These are phyloP conservation scores for Anolis sagrei DNA, from an alignment of 2,113 vertebrate genomes.

Conservation along the genomic window DNA sequence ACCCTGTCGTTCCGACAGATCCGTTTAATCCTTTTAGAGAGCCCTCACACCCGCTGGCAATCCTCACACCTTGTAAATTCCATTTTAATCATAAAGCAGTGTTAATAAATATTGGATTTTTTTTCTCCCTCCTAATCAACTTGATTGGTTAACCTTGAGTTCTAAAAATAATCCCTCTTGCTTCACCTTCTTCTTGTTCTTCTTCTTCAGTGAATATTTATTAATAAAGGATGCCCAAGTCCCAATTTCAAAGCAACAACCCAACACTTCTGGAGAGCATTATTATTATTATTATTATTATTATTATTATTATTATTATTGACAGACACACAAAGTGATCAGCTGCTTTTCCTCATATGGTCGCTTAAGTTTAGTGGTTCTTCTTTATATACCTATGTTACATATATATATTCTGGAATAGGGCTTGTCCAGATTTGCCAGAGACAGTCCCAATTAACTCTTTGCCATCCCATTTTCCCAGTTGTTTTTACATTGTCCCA, in stretches of 20 bases:
- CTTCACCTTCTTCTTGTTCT: neutral
- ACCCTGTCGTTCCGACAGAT: neutral
- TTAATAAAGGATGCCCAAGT: neutral
- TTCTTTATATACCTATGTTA: too few species aligned
- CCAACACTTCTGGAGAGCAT: neutral
- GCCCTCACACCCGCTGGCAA: neutral
- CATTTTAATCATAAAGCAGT: neutral
- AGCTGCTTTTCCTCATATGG: too few species aligned
- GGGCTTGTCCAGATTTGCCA: too few species aligned
- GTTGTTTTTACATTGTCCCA: too few species aligned
- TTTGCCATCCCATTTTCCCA: neutral
- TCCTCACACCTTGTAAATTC: neutral
- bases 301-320: too few species aligned
- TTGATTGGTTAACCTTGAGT: neutral
- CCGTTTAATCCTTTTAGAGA: neutral
- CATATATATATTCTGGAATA: too few species aligned
- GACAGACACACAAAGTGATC: too few species aligned
- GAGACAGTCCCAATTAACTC: too few species aligned
- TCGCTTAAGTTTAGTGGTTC: too few species aligned
- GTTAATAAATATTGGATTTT: neutral
- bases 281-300: too few species aligned
- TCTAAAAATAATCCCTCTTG: constrained; percentile 1
- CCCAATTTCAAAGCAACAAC: neutral
- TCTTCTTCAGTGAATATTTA: neutral
- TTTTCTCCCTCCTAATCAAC: neutral